A percentile compares a stretch with the other conserved stretches of the same genome.
phyloP scores from a whole-genome alignment of 2,113 vertebrate genomes.

The Aphyosemion australe region DNA sequence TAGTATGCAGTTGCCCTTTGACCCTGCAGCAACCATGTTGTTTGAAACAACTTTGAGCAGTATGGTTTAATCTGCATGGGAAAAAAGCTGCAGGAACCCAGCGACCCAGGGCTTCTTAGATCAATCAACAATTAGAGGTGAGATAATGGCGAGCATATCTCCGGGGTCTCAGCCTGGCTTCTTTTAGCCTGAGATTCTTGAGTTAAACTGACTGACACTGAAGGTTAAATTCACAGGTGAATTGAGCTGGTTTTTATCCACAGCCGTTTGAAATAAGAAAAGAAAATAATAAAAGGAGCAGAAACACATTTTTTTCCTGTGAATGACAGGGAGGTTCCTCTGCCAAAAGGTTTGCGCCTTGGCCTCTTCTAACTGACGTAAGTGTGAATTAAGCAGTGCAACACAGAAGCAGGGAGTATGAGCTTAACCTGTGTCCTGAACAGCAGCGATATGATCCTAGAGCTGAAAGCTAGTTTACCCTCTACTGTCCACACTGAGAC shows the following conservation, averaged over 20 bases:
- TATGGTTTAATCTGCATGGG: constrained; percentile 81
- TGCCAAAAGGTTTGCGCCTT: constrained; percentile 36
- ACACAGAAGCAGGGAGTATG: constrained; percentile 25
- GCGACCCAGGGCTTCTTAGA: constrained; percentile 62
- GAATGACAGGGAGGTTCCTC: constrained; percentile 16
- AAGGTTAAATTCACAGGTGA: constrained; percentile 23
- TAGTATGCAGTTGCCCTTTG: constrained; percentile 82
- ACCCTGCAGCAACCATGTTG: constrained; percentile 75
- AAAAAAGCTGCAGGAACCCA: constrained; percentile 62
- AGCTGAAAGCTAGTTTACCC: constrained; percentile 62
- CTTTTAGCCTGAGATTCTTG: neutral
- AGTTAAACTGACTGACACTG: constrained; percentile 24
- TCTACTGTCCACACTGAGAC: constrained; percentile 52
- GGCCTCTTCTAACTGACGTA: constrained; percentile 55
- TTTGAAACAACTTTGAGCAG: constrained; percentile 80
- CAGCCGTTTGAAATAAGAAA: constrained; percentile 25
- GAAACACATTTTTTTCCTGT: constrained; percentile 28
- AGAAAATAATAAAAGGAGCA: constrained; percentile 26
- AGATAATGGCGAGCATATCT: constrained; percentile 69
- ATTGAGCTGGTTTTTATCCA: constrained; percentile 34
- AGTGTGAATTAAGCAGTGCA: constrained; percentile 54
- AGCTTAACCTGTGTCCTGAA: constrained; percentile 6
- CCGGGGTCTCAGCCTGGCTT: constrained; percentile 45
- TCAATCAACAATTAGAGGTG: constrained; percentile 77
- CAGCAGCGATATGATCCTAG: constrained; percentile 19